A percentile compares a stretch with the other conserved stretches of the same genome.
Conservation (phyloP, 2,888 invertebrate genomes). For the Oasisia sp. region DNA sequence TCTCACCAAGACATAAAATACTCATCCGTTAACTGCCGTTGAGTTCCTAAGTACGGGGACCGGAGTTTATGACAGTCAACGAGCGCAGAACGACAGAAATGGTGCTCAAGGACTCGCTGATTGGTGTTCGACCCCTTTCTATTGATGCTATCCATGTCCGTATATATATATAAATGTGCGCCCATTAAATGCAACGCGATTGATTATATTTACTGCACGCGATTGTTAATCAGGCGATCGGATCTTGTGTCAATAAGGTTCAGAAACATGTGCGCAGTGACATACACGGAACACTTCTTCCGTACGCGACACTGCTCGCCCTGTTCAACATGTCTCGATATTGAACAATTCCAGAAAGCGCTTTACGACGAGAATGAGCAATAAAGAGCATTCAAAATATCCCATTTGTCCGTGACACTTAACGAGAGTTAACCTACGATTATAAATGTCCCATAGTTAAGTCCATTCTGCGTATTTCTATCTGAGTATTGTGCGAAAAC, state of each 20-base stretch:
- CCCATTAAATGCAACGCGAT: background rate
- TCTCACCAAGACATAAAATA: background rate
- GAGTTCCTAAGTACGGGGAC: background rate
- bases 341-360: background rate
- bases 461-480: too few relatives aligned
- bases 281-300: background rate
- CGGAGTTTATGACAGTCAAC: background rate
- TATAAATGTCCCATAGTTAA: too few relatives aligned
- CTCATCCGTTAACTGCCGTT: background rate
- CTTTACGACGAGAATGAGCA: background rate
- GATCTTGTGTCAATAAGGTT: background rate
- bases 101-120: background rate
- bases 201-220: background rate
- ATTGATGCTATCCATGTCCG: background rate
- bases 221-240: background rate
- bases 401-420: background rate
- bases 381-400: background rate
- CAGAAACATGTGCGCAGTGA: background rate
- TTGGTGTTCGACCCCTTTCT: background rate
- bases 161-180: background rate
- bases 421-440: background rate
- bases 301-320: background rate
- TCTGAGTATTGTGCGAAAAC: too few relatives aligned
- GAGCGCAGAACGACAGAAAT: background rate
- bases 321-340: background rate